phyloP scores from a whole-genome alignment of 2,113 vertebrate genomes.

The Loxodonta africana region DNA sequence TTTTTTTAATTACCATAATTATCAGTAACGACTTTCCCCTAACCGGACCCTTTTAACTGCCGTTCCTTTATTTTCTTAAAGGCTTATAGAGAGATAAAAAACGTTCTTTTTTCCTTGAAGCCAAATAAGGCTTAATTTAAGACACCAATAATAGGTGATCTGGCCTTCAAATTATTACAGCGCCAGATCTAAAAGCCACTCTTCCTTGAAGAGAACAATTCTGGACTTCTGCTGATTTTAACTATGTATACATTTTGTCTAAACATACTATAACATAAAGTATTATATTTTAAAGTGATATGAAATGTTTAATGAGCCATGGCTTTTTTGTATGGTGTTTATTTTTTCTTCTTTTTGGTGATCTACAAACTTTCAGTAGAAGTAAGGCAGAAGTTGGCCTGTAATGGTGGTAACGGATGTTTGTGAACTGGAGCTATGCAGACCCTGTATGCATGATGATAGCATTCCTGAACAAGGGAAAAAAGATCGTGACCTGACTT shows the following conservation, averaged over 20 bases:
- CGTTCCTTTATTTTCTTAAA: conserved; percentile 31
- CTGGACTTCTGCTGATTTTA: not conserved
- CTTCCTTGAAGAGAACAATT: not conserved
- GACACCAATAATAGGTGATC: not conserved
- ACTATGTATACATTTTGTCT: not conserved
- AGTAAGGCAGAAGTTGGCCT: not conserved
- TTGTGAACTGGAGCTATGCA: conserved; percentile 18
- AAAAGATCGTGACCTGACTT: not conserved
- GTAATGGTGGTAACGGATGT: not conserved
- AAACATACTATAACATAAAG: not conserved
- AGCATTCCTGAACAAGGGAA: not conserved
- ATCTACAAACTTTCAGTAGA: not conserved
- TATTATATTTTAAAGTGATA: conserved; percentile 38
- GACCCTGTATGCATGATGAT: not conserved
- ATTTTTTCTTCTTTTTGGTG: conserved; percentile 28
- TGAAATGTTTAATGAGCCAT: conserved; percentile 12
- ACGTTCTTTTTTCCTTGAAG: not conserved
- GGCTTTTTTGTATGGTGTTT: not conserved
- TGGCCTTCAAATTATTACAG: not conserved
- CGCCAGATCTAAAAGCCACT: not conserved
- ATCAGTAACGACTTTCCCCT: not conserved
- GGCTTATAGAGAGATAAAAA: conserved; percentile 10
- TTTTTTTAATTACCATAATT: not conserved
- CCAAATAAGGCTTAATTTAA: conserved; percentile 22
- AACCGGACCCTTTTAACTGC: not conserved